Evolutionary conservation across 1,140 invertebrate species (phyloP).

Genomic region (Penaeus japonicus): DNA sequence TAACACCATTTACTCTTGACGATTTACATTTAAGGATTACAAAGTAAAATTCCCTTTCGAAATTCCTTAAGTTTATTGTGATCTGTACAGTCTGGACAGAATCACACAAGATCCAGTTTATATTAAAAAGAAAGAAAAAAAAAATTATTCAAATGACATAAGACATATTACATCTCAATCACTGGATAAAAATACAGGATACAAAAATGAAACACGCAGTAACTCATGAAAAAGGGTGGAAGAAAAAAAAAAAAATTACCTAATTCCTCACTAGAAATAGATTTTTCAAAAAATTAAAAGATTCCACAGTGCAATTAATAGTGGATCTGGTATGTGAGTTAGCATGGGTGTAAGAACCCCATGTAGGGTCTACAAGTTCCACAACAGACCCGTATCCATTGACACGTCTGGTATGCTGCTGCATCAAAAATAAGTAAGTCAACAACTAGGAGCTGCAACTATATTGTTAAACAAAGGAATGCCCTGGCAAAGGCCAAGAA

Average conservation of each 20-base stretch:
- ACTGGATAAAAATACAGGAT: slow-evolving; percentile 44
- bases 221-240: not conserved
- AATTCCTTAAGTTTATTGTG: slow-evolving; percentile 52
- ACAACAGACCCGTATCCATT: not conserved
- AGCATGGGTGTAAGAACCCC: not conserved
- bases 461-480: slow-evolving; percentile 48
- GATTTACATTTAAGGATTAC: too few species aligned
- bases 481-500: slow-evolving; percentile 46
- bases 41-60: slow-evolving; percentile 15
- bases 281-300: slow-evolving; percentile 13
- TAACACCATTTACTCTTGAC: too few species aligned
- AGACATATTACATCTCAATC: not conserved
- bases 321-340: slow-evolving; percentile 23
- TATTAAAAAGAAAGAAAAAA: not conserved
- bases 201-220: slow-evolving; percentile 25
- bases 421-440: slow-evolving; percentile 34
- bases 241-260: not conserved
- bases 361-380: not conserved
- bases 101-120: slow-evolving; percentile 29
- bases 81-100: slow-evolving; percentile 49
- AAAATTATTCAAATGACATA: not conserved
- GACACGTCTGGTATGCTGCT: slow-evolving; percentile 21
- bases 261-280: slow-evolving; percentile 26
- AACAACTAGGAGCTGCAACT: slow-evolving; percentile 44
- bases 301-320: slow-evolving; percentile 13